Base-by-base conservation (phyloP, 2,113 vertebrate genomes). In the Chauna torquata region DNA sequence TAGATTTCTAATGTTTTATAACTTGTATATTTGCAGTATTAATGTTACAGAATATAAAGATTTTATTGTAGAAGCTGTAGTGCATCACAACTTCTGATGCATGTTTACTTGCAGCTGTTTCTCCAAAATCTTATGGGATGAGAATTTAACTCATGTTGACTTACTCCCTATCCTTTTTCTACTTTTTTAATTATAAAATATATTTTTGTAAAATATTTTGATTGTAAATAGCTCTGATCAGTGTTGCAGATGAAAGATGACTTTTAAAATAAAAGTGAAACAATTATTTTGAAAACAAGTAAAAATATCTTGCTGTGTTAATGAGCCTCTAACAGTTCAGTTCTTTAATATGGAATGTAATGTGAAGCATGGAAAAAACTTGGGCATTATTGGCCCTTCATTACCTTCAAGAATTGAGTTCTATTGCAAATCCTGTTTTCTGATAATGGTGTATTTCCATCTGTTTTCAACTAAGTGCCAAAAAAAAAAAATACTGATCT, bases 131-230 rank as follows among this genome's bases (percentile, higher is more conserved):
- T 42, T 70, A 20, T 86, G 30, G 34, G 38, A 47, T 40, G 55
- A 40, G 36, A 80, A 71, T 65, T 82, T 54, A 61, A 66, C 17
- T 94, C 11, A 30, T 69, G 18, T 23, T 70, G 18, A 72, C 30
- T 62, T 88, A 47, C 58, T 77, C 15, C 6, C 7, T 71, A 6
- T 19, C 22, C 12, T 5, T 57, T 82, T 8, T 80, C 24, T 80
- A 65, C 74, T 84, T 92, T 85, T 58, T 79, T 10, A 72, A 78
- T 12, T 83, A 86, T 69, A 95, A 84, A 88, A 57, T 38, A 20
- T 93, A 92, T 96, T 96, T 96, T 97, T 96, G 36, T 92, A 95
- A 75, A 90, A 52, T 59, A 55, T 9, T 69, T 88, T 69, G 78
- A 83, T 59, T 95, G 86, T 96, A 95, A 95, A 92, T 93, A 81